These are phyloP conservation scores for Ariopsis seemanni DNA, from an alignment of 2,113 vertebrate species.

Conservation along the genomic window DNA sequence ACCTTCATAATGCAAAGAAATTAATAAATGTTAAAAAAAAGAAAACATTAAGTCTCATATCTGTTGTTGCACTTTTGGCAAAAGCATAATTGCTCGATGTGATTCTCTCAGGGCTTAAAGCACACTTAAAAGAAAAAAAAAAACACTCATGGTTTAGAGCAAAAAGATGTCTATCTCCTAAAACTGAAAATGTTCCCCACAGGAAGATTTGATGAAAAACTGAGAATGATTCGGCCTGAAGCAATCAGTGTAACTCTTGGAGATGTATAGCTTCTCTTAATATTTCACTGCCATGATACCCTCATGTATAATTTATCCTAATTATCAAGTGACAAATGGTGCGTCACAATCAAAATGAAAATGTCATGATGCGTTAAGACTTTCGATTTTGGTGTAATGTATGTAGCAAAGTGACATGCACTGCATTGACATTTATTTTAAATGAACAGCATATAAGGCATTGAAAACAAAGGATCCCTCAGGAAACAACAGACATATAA, in stretches of 20 bases:
- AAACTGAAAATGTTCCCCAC: not conserved
- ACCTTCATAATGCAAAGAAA: not conserved
- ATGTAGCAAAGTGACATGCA: not conserved
- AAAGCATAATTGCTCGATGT: not conserved
- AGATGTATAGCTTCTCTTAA: not conserved
- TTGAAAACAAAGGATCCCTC: not conserved
- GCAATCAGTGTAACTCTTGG: conserved; percentile 7
- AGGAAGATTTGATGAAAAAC: not conserved
- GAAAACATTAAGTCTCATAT: not conserved
- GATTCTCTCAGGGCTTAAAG: not conserved
- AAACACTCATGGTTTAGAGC: not conserved
- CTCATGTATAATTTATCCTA: conserved; percentile 19
- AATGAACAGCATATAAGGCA: conserved; percentile 7
- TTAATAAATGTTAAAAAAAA: not conserved
- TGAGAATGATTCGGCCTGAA: conserved; percentile 3
- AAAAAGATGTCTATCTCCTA: not conserved
- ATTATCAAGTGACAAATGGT: conserved; percentile 37
- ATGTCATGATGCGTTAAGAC: conserved; percentile 19
- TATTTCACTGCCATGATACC: conserved; percentile 8
- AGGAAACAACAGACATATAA: not conserved
- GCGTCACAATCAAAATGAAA: conserved; percentile 39
- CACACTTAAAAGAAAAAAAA: not conserved
- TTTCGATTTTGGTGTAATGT: conserved; percentile 27
- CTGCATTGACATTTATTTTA: conserved; percentile 4
- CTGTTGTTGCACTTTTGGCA: not conserved